Conservation (phyloP, 2,888 invertebrate genomes). For the Caenorhabditis sp. region DNA sequence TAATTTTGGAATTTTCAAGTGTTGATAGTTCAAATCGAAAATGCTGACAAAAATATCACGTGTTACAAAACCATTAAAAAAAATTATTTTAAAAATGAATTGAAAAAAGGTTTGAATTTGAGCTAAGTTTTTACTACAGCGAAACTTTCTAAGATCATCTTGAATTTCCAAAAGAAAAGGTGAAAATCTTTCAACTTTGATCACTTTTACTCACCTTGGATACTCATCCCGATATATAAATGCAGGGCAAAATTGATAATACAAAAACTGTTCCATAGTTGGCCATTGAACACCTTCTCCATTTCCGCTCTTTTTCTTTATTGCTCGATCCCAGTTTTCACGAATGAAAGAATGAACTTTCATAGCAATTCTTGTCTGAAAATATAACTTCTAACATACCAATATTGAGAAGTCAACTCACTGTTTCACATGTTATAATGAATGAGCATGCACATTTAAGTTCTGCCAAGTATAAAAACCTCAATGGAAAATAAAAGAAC, state of each 20-base stretch:
- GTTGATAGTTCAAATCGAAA: too few relatives aligned
- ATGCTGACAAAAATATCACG: too few relatives aligned
- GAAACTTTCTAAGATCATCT: background rate
- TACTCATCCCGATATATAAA: constrained; percentile 68
- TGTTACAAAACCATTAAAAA: too few relatives aligned
- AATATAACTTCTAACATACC: constrained; percentile 1
- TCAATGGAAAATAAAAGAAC: constrained; percentile 65
- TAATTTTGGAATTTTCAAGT: background rate
- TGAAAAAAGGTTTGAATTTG: too few relatives aligned
- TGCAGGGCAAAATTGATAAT: constrained; percentile 67
- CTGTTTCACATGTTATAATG: constrained; percentile 70
- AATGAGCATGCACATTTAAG: constrained; percentile 69
- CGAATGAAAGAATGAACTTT: constrained; percentile 69
- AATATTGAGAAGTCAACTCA: constrained; percentile 31
- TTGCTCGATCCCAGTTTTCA: constrained; percentile 57
- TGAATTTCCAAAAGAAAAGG: background rate
- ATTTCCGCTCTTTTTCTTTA: constrained; percentile 45
- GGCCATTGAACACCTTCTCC: constrained; percentile 46
- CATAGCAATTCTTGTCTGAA: constrained; percentile 69
- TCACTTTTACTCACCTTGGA: constrained; percentile 59
- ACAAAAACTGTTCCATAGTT: constrained; percentile 62
- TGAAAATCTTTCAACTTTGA: too few relatives aligned
- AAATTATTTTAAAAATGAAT: too few relatives aligned
- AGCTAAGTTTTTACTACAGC: too few relatives aligned
- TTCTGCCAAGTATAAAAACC: constrained; percentile 60